These are phyloP conservation scores for Macaria liturata DNA, from an alignment of 2,888 invertebrate species.

Conservation along the genomic window DNA sequence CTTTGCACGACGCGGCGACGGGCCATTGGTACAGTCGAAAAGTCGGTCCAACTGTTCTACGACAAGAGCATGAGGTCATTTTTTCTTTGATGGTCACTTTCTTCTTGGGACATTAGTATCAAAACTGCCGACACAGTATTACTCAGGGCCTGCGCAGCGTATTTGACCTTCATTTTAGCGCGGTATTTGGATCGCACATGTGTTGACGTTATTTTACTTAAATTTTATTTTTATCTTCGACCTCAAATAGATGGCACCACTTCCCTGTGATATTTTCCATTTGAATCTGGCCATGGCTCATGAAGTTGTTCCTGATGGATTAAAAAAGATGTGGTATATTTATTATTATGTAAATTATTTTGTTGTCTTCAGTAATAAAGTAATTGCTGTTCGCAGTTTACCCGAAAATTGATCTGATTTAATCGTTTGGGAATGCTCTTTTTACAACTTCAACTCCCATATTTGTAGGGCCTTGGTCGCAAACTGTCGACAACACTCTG, in stretches of 20 bases:
- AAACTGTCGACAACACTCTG: constrained; percentile 26
- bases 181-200: constrained; percentile 7
- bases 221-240: constrained; percentile 19
- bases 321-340: constrained; percentile 30
- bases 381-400: neutral
- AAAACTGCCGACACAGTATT: constrained; percentile 28
- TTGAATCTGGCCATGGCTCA: constrained; percentile 12
- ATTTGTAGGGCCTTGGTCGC: constrained; percentile 17
- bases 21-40: constrained; percentile 31
- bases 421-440: constrained; percentile 15
- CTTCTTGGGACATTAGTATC: constrained; percentile 18
- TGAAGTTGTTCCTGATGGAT: constrained; percentile 12
- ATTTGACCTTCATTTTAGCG: constrained; percentile 28
- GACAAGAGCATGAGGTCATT: constrained; percentile 13
- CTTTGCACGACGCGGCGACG: constrained; percentile 4
- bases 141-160: constrained; percentile 29
- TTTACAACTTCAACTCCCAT: constrained; percentile 7
- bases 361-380: neutral
- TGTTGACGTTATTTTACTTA: constrained; percentile 2
- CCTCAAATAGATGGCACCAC: constrained; percentile 26
- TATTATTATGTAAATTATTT: constrained; percentile 8
- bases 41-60: constrained; percentile 22
- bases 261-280: constrained; percentile 20
- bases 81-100: constrained; percentile 4
- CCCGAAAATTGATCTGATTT: too few species aligned